These are phyloP conservation scores for Platichthys stellatus DNA, from an alignment of 2,113 vertebrate genomes.

Conservation along the genomic window DNA sequence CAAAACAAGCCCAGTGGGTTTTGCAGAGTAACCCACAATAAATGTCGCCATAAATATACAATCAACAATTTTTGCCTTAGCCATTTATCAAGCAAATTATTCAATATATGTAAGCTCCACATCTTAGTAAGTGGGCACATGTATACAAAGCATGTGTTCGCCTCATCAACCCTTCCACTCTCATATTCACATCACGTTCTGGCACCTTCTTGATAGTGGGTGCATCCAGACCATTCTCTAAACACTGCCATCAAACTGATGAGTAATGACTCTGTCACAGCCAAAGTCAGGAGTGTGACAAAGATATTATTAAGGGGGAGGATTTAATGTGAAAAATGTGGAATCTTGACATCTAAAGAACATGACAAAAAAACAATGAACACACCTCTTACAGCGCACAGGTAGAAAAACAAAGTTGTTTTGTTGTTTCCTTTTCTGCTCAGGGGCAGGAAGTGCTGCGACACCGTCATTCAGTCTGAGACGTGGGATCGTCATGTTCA, in stretches of 20 bases:
- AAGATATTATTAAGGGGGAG: conserved; percentile 6
- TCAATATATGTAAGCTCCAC: too few species aligned
- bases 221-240: neutral
- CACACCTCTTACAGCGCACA: neutral
- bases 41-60: too few species aligned
- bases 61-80: too few species aligned
- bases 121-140: too few species aligned
- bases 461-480: neutral
- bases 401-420: neutral
- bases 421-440: conserved; percentile 13
- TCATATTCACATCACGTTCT: too few species aligned
- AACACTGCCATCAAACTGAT: neutral
- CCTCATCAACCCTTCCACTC: too few species aligned
- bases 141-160: too few species aligned
- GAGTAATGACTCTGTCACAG: conserved; percentile 1
- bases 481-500: neutral
- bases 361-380: neutral
- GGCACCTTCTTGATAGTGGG: neutral
- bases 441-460: conserved; percentile 1
- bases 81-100: too few species aligned
- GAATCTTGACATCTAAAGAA: neutral
- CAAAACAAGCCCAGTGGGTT: too few species aligned
- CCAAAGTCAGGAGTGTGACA: neutral
- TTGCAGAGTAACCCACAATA: too few species aligned
- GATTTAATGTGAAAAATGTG: neutral